Percentiles rank a stretch among this genome's conserved stretches.
These are phyloP conservation scores for Platysternon megacephalum DNA, from an alignment of 2,113 vertebrate species.

Conservation along the genomic window DNA sequence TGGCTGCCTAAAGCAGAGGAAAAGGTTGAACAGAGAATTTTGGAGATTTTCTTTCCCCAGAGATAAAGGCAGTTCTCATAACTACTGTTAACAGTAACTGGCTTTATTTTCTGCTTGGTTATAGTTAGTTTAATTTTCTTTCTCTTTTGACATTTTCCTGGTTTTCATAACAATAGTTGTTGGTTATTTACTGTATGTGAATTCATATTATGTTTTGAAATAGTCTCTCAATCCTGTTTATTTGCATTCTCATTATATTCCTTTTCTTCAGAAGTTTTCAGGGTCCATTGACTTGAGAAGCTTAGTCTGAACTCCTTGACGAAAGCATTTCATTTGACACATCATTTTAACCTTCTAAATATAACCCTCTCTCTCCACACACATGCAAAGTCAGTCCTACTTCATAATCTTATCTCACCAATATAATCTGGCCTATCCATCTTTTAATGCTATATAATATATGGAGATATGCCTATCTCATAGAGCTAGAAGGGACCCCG, in stretches of 20 bases:
- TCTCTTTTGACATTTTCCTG: not conserved
- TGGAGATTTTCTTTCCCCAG: slow-evolving; percentile 17
- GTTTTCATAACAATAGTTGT: not conserved
- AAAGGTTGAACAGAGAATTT: not conserved
- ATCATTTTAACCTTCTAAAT: slow-evolving; percentile 20
- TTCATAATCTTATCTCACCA: not conserved
- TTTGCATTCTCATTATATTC: not conserved
- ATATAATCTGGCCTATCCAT: not conserved
- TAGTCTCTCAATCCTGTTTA: not conserved
- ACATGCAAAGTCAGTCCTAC: not conserved
- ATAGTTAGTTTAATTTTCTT: not conserved
- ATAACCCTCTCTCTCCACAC: not conserved
- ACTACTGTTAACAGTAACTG: not conserved
- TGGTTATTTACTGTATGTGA: not conserved
- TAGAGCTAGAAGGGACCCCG: too few relatives aligned
- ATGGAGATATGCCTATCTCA: too few relatives aligned
- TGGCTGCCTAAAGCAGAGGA: slow-evolving; percentile 3
- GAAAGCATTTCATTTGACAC: slow-evolving; percentile 25
- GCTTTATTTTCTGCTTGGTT: slow-evolving; percentile 22
- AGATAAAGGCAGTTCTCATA: not conserved
- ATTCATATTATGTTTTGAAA: not conserved
- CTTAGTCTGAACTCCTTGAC: not conserved
- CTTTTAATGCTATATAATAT: not conserved
- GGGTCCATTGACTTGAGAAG: not conserved
- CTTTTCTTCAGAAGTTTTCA: accelerated